A percentile compares a stretch with the other conserved stretches of the same genome.
Conservation (phyloP, 2,888 invertebrate species). For the Eupithecia centaureata region DNA sequence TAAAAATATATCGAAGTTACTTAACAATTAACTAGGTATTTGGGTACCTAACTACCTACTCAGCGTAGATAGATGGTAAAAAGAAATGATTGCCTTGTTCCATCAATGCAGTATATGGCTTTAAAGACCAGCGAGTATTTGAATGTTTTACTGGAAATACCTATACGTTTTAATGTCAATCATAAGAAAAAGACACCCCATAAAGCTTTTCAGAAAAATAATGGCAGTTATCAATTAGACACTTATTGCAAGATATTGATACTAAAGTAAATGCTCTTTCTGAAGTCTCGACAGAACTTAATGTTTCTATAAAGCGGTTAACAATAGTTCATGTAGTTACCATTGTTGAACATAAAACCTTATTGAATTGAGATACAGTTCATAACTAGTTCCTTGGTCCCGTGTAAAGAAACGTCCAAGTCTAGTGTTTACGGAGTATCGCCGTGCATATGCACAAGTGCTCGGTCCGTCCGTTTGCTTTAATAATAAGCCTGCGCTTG, state of each 20-base stretch:
- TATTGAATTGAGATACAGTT: constrained; percentile 18
- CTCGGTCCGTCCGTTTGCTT: constrained; percentile 78
- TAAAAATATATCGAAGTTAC: background rate
- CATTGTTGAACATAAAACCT: constrained; percentile 14
- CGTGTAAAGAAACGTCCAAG: constrained; percentile 47
- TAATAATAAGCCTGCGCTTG: constrained; percentile 76
- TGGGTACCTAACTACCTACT: no score
- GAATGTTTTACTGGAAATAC: background rate
- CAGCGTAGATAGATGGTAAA: no score
- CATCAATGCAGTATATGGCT: background rate
- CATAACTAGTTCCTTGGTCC: constrained; percentile 13
- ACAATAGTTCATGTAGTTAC: background rate
- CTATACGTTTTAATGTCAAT: background rate
- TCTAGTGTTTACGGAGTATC: constrained; percentile 75
- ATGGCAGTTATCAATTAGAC: background rate
- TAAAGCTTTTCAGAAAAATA: background rate
- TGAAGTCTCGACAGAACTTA: constrained; percentile 15
- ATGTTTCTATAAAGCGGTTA: background rate
- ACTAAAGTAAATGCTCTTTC: background rate
- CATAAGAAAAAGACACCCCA: background rate
- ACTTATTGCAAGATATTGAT: constrained; percentile 1
- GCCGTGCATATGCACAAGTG: constrained; percentile 77
- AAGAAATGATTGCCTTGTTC: no score
- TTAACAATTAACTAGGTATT: no score
- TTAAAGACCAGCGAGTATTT: background rate